A percentile compares a stretch with the other conserved stretches of the same genome.
Conservation (phyloP, 1,140 invertebrate species). For the Thereuonema tuberculata region DNA sequence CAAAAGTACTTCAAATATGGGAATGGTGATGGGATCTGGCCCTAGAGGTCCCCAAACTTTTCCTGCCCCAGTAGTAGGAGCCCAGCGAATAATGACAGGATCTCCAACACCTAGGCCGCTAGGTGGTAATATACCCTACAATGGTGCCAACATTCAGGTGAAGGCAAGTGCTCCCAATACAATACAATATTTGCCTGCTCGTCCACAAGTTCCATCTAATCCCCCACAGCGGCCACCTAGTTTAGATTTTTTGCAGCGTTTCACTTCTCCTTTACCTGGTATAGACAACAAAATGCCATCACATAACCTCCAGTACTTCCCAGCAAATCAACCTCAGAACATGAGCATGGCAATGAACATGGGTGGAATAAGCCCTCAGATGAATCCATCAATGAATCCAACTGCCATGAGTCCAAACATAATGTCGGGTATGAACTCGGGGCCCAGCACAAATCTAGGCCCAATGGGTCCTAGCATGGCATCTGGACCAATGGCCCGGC, state of each 20-base stretch:
- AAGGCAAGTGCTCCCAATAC: slow-evolving; percentile 94
- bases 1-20: slow-evolving; percentile 14
- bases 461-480: slow-evolving; percentile 25
- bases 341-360: slow-evolving; percentile 24
- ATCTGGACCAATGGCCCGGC: slow-evolving; percentile 28
- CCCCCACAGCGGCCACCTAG: slow-evolving; percentile 64
- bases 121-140: slow-evolving; percentile 35
- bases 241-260: slow-evolving; percentile 79
- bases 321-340: slow-evolving; percentile 33
- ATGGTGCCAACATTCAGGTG: slow-evolving; percentile 42
- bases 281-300: slow-evolving; percentile 54
- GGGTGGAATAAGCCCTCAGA: slow-evolving; percentile 27
- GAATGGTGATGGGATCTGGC: slow-evolving; percentile 17
- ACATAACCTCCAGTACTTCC: slow-evolving; percentile 61
- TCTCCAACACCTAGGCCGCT: slow-evolving; percentile 21
- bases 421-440: slow-evolving; percentile 27
- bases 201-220: slow-evolving; percentile 53
- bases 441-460: slow-evolving; percentile 21
- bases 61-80: slow-evolving; percentile 4
- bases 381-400: slow-evolving; percentile 20
- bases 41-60: slow-evolving; percentile 18
- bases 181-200: slow-evolving; percentile 90
- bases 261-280: slow-evolving; percentile 38
- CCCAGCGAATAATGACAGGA: slow-evolving; percentile 17
- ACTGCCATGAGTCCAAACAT: slow-evolving; percentile 20